Percentiles rank a stretch among this genome's conserved stretches.
Conservation (phyloP, 2,888 invertebrate species). For the Platynereis dumerilii region DNA sequence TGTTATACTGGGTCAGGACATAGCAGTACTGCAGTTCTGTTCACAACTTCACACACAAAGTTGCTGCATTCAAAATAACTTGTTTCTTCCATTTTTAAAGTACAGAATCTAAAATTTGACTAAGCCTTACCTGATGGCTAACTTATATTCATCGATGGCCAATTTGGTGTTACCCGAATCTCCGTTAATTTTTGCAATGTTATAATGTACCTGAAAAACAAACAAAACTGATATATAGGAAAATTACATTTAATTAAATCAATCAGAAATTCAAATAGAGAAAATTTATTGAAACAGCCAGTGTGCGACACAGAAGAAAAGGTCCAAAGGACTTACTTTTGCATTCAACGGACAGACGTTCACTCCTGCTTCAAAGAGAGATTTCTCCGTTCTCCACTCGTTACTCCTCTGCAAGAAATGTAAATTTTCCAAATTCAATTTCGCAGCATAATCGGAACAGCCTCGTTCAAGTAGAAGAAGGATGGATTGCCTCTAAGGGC, state of each 20-base stretch:
- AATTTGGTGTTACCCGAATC: conserved; percentile 73
- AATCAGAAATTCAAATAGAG: too few species aligned
- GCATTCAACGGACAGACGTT: conserved; percentile 91
- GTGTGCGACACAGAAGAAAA: too few species aligned
- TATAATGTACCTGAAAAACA: conserved; percentile 73
- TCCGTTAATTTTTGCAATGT: conserved; percentile 86
- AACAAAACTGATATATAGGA: neutral
- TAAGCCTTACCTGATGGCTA: conserved; percentile 79
- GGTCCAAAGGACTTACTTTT: conserved; percentile 67
- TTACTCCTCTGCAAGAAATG: conserved; percentile 52
- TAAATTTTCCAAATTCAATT: too few species aligned
- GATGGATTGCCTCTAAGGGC: too few species aligned
- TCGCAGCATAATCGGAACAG: too few species aligned
- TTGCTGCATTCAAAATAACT: too few species aligned
- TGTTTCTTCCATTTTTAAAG: too few species aligned
- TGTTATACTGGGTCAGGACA: neutral
- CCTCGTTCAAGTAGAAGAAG: too few species aligned
- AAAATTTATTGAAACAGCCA: neutral
- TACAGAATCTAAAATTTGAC: too few species aligned
- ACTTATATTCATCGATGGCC: conserved; percentile 80
- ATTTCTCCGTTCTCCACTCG: conserved; percentile 83
- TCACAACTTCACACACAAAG: too few species aligned
- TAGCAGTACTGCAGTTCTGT: too few species aligned
- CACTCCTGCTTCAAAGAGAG: conserved; percentile 81
- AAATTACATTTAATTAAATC: too few species aligned